A percentile compares a stretch with the other conserved stretches of the same genome.
Conservation (phyloP, 2,113 vertebrate genomes). For the Mesembrinibis cayennensis region DNA sequence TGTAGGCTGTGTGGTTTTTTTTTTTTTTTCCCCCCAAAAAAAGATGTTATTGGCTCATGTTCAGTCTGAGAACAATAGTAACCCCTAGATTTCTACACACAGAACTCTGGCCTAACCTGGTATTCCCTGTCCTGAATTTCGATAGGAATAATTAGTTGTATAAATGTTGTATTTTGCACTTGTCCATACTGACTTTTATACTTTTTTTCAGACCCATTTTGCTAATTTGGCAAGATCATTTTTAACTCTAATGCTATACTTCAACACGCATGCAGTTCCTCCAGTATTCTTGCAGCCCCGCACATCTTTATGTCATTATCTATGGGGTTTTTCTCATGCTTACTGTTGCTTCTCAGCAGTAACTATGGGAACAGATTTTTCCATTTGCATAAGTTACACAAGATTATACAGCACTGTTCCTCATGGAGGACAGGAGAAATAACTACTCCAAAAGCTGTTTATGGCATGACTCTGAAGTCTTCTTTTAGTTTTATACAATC, state of each 20-base stretch:
- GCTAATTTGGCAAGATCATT: background rate
- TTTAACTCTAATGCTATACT: background rate
- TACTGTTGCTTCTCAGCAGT: background rate
- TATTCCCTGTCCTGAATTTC: background rate
- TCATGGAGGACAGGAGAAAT: background rate
- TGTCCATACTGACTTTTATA: background rate
- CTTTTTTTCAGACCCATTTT: background rate
- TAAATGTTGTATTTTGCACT: background rate
- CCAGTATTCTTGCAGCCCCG: background rate
- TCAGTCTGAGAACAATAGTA: background rate
- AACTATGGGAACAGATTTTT: conserved; percentile 33
- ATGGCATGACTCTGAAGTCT: background rate
- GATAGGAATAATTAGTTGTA: background rate
- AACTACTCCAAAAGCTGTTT: conserved; percentile 20
- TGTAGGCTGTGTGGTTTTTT: background rate
- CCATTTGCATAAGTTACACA: background rate
- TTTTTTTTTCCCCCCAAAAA: fast-evolving
- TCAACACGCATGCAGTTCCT: background rate
- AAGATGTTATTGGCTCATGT: background rate
- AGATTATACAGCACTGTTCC: background rate
- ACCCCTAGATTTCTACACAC: background rate
- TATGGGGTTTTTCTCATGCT: background rate
- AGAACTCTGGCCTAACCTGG: background rate
- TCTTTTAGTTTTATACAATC: conserved; percentile 21
- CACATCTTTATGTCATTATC: background rate